Evolutionary conservation across 2,888 invertebrate genomes (phyloP).

Genomic region (Thymelicus lineola): DNA sequence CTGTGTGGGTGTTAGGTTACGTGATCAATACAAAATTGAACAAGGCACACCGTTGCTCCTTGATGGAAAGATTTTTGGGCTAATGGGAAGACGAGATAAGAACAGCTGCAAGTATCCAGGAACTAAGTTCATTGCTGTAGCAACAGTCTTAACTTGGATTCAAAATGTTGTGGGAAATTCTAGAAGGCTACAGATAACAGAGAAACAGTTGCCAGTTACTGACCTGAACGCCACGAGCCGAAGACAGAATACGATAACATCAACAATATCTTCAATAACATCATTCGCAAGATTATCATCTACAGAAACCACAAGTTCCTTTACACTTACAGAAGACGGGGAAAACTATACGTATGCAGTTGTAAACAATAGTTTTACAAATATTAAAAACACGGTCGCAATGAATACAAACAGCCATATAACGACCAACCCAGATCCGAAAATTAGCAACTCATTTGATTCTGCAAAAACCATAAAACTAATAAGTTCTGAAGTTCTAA

Average conservation of each 20-base stretch:
- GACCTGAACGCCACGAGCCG: too few relatives aligned
- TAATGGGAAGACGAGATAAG: conserved; percentile 39
- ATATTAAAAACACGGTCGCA: neutral
- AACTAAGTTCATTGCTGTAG: conserved; percentile 36
- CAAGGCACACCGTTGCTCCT: conserved; percentile 62
- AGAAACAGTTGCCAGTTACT: neutral
- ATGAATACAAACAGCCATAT: neutral
- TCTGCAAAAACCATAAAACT: neutral
- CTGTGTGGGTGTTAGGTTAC: conserved; percentile 51
- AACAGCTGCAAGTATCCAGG: conserved; percentile 16
- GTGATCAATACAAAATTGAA: conserved; percentile 45
- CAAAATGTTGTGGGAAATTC: conserved; percentile 38
- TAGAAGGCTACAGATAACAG: neutral
- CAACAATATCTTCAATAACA: too few relatives aligned
- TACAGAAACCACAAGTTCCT: too few relatives aligned
- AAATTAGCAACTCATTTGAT: neutral
- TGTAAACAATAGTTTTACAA: neutral
- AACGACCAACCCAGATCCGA: neutral
- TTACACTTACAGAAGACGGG: too few relatives aligned
- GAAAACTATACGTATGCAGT: neutral
- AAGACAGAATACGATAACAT: too few relatives aligned
- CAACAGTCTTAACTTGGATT: conserved; percentile 52
- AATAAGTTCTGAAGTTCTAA: neutral
- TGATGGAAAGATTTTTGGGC: conserved; percentile 51
- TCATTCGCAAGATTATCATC: too few relatives aligned